Base-by-base conservation (phyloP, 1,140 invertebrate genomes). In the Drosophila miranda region DNA sequence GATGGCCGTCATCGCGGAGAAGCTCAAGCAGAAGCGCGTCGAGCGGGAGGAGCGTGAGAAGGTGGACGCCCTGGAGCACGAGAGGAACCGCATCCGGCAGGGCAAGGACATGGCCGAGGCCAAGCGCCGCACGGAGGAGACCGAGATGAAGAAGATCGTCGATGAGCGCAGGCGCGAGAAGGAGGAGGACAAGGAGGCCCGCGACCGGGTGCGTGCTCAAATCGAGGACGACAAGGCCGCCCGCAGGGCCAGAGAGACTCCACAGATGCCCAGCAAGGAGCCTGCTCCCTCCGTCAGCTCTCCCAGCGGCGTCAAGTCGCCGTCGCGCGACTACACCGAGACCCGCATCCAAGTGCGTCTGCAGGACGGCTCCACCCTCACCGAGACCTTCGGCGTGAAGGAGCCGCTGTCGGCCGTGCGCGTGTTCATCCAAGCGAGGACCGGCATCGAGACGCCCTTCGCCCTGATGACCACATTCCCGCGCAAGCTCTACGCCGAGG, bases 61-160 rank as follows among this genome's bases (percentile, higher is more conserved):
- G 90, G 88, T 94, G 90, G 97, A 98, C 90, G 94, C 94, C 11
- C 90, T 97, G 68, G 96, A 97, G 81, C 93, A 94, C 63, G 98
- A 99, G 91, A 96, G 94, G 82, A 93, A 94, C 58, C 93, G 98
- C 66, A 96, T 98, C 67, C 84, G 79, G 16, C 87, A 95, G 5
- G 98, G 98, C 13, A 98, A 98, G 91, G 97, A 98, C 90, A 93
- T 99, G 90, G 92, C 95, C 14, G 95, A 96, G 82, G 95, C 96
- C 0, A 96, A 95, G 75, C 95, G 95, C 84, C 95, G 96, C 82
- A 92, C 98, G 64, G 96, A 98, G 90, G 97, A 98, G 75, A 92
- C 96, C 52, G 97, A 99, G 92, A 97, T 98, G 93, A 96, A 96
- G 89, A 97, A 97, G 83, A 92, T 98, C 2, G 93, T 98, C 2